Evolutionary conservation across 1,140 invertebrate species (phyloP).

Genomic region (Pogonognathellus flavescens): DNA sequence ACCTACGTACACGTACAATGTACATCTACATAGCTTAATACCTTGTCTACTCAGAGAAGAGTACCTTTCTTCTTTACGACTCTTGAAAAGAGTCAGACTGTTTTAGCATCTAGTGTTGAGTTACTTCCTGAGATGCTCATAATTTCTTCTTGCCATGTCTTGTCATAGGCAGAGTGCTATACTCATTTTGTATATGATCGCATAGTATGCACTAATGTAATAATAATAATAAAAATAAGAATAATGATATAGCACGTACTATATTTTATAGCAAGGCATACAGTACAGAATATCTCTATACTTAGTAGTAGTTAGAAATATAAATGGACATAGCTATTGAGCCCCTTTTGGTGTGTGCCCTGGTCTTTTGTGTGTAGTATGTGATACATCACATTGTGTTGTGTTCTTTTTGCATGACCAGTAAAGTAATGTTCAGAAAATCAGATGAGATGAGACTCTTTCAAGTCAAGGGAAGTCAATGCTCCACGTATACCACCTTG

Average conservation of each 20-base stretch:
- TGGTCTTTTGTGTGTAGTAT: background rate
- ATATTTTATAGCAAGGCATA: too few species aligned
- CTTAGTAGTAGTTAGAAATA: background rate
- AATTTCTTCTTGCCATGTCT: conserved; percentile 2
- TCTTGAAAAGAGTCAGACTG: background rate
- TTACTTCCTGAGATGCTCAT: conserved; percentile 25
- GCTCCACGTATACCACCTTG: too few species aligned
- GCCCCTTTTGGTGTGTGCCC: background rate
- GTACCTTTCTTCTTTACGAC: background rate
- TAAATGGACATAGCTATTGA: background rate
- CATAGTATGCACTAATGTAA: too few species aligned
- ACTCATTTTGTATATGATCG: too few species aligned
- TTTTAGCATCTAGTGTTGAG: background rate
- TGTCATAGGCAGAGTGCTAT: background rate
- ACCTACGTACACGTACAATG: too few species aligned
- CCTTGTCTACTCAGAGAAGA: too few species aligned
- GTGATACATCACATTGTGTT: background rate
- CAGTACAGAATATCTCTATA: too few species aligned
- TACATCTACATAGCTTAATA: too few species aligned
- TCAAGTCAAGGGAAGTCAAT: too few species aligned
- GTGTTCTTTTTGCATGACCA: background rate
- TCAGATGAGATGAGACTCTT: too few species aligned
- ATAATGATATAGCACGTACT: too few species aligned
- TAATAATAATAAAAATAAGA: too few species aligned
- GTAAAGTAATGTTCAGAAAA: background rate